Percentiles rank a stretch among this genome's conserved stretches.
phyloP scores from a whole-genome alignment of 1,140 invertebrate genomes.

The Psix sp. region DNA sequence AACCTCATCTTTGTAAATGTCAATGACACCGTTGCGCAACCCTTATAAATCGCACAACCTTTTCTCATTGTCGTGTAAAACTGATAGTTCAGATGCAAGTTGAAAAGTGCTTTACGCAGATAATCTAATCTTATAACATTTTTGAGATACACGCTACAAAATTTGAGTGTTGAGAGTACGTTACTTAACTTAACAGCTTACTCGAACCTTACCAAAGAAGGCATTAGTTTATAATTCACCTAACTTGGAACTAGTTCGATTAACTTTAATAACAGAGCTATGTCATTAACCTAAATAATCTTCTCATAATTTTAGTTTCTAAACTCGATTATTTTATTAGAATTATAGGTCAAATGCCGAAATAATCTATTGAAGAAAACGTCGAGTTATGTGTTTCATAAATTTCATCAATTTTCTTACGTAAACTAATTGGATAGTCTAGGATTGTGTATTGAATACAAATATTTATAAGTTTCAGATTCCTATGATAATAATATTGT shows the following conservation, averaged over 20 bases:
- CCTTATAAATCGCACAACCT: neutral
- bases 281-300: slow-evolving; percentile 47
- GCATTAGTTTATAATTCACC: slow-evolving; percentile 28
- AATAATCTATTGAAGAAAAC: too few species aligned
- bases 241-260: slow-evolving; percentile 34
- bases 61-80: neutral
- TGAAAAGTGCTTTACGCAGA: neutral
- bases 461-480: too few species aligned
- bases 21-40: neutral
- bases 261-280: slow-evolving; percentile 42
- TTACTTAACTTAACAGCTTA: slow-evolving; percentile 22
- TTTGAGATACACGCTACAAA: too few species aligned
- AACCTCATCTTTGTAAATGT: slow-evolving; percentile 1
- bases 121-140: slow-evolving; percentile 9
- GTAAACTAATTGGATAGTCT: too few species aligned
- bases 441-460: too few species aligned
- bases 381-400: too few species aligned
- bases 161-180: slow-evolving; percentile 9
- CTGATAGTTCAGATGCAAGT: neutral
- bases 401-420: too few species aligned
- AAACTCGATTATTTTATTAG: too few species aligned
- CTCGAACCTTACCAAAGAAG: slow-evolving; percentile 11
- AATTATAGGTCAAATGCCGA: too few species aligned
- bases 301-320: slow-evolving; percentile 28
- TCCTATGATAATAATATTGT: too few species aligned